Base-by-base conservation (phyloP, 1,140 invertebrate species). In the Listronotus oregonensis region DNA sequence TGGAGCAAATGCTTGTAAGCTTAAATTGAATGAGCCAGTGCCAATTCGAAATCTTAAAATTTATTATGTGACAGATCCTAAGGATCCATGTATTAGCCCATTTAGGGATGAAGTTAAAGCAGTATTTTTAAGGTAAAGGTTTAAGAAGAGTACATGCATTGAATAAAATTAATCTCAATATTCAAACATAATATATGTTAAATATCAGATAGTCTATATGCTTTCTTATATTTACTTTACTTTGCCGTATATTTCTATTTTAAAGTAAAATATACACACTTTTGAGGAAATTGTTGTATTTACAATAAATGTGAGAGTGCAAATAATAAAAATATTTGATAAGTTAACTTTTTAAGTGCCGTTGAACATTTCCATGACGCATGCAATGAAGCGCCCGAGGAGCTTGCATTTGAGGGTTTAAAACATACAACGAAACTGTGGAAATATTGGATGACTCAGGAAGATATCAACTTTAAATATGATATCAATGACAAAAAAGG, bases 31-130 rank as follows among this genome's bases (percentile, higher is more conserved):
- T 59, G 46, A 75, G 40, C 68, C 82, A 71, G 86, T 92, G 11
- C 82, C 92, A 78, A 27, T 90, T 1, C 84, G 85, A 72, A 83
- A 86, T 32, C 70, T 97, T 0, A 87, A 88, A 54, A 84, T 92
- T 62, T 95, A 87, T 77, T 96, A 93, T 77, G 86, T 94, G 73
- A 85, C 90, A 71, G 84, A 85, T 60, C 85, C 85, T 3, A 83
- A 85, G 14, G 90, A 91, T 78, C 66, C 85, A 0, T 81, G 84
- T 51, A 81, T 89, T 3, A 93, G 91, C 75, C 85, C 85, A 14
- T 83, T 96, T 59, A 64, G 73, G 40, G 55, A 78, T 1, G 89
- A 93, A 63, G 83, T 95, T 57, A 84, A 85, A 69, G 75, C 81
- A 8, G 80, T 85, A 14, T 86, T 95, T 75, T 77, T 76, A 60